These are phyloP conservation scores for Marmota monax DNA, from an alignment of 2,113 vertebrate species.

Conservation along the genomic window DNA sequence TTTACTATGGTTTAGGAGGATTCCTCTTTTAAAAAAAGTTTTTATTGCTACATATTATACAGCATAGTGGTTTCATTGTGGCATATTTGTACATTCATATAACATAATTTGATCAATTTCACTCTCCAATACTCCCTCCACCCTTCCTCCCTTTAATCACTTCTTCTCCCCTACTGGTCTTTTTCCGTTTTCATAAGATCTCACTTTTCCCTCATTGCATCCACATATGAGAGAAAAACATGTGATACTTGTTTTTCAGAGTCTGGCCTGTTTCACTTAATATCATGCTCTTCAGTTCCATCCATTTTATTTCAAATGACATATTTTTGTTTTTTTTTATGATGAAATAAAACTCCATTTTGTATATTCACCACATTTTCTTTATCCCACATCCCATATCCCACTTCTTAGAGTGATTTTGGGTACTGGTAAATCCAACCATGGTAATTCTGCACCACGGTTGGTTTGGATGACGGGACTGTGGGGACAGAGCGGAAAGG, in stretches of 20 bases:
- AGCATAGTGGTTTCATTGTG: neutral
- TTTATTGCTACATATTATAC: neutral
- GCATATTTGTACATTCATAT: neutral
- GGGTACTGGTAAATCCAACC: neutral
- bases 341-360: neutral
- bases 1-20: neutral
- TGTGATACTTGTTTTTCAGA: neutral
- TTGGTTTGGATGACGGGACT: slow-evolving; percentile 53
- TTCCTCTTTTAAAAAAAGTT: neutral
- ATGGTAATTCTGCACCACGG: neutral
- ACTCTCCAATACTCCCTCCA: neutral
- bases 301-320: neutral
- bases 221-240: neutral
- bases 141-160: neutral
- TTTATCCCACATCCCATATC: neutral
- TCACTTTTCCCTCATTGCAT: neutral
- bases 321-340: neutral
- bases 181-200: neutral
- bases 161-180: neutral
- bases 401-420: slow-evolving; percentile 10
- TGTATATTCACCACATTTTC: neutral
- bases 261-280: neutral
- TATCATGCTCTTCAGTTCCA: neutral
- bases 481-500: neutral
- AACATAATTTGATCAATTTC: neutral